Base-by-base conservation (phyloP, 2,797 vertebrate species). In the Brachyrhaphis roseni region DNA sequence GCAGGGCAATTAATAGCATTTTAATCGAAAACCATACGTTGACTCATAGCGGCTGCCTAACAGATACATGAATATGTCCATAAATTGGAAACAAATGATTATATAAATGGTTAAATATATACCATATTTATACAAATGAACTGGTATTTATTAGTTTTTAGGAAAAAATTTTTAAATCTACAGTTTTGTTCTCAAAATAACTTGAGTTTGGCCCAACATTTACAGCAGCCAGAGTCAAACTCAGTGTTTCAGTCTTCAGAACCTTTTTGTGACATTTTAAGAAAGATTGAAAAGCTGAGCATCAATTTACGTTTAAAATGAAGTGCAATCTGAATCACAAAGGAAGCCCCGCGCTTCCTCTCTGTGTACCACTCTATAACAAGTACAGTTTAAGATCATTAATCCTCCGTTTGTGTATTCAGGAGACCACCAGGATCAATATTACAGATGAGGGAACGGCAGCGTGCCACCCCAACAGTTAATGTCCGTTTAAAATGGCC, bases 401-500 rank as follows among this genome's bases (percentile, higher is more conserved):
- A 92, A 90, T 93, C 88, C 86, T 92, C 80, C 83, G 78, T 93
- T 92, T 94, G 90, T 92, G 82, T 94, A 93, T 93, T 89, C 90
- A 93, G 84, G 81, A 83, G 86, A 88, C 83, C 47, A 66, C 28
- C 23, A 87, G 82, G 91, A 95, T 95, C 95, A 92, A 96, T 96
- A 95, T 51, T 84, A 85, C 57, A 83, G 81, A 45, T 8, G 88
- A 91, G 88, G 91, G 92, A 90, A 94, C 93, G 94, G 91, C 90
- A 82, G 81, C 68, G 55, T 57, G 85, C 90, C 90, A 91, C 86
- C 93, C 86, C 81, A 31, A 81, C 89, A 92, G 91, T 95, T 94
- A 91, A 93, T 92, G 90, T 92, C 92, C 80, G 88, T 87, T 91
- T 92, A 94, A 95, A 96, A 96, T 96, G 94, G 94, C 89, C 92